Percentiles rank a stretch among this genome's conserved stretches.
These are phyloP conservation scores for Eumeta japonica DNA, from an alignment of 1,140 invertebrate species.

Conservation along the genomic window DNA sequence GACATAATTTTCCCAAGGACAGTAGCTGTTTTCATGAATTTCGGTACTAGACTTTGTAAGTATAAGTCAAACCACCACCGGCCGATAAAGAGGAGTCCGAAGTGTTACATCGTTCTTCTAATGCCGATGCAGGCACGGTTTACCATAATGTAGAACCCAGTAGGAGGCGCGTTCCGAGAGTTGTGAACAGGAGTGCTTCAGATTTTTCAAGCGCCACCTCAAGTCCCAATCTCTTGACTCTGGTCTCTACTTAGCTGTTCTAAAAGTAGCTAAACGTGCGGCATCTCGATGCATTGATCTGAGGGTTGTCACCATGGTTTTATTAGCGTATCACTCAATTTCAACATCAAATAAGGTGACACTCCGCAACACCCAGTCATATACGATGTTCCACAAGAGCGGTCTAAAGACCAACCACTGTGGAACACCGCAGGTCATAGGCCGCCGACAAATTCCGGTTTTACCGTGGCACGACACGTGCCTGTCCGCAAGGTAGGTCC, in stretches of 20 bases:
- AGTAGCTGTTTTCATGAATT: slow-evolving; percentile 5
- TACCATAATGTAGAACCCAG: slow-evolving; percentile 5
- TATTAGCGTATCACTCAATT: slow-evolving; percentile 3
- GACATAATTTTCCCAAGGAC: not conserved
- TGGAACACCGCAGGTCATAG: slow-evolving; percentile 9
- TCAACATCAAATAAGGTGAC: slow-evolving; percentile 2
- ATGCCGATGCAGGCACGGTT: slow-evolving; percentile 3
- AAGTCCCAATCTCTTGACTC: slow-evolving; percentile 7
- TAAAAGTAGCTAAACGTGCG: slow-evolving; percentile 2
- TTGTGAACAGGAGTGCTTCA: slow-evolving; percentile 9
- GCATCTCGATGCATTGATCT: slow-evolving; percentile 1
- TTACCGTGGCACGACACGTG: slow-evolving; percentile 2
- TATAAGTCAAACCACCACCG: slow-evolving; percentile 10
- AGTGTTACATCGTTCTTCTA: slow-evolving; percentile 6
- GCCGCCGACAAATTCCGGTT: slow-evolving; percentile 2
- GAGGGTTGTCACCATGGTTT: slow-evolving; percentile 7
- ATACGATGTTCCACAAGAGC: slow-evolving; percentile 12
- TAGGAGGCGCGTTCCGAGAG: not conserved
- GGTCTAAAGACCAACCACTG: slow-evolving; percentile 6
- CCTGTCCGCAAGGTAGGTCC: slow-evolving; percentile 6
- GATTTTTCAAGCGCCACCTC: slow-evolving; percentile 9
- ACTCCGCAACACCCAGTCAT: slow-evolving; percentile 8
- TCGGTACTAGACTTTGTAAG: slow-evolving; percentile 8
- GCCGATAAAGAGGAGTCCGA: slow-evolving; percentile 10
- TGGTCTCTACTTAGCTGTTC: slow-evolving; percentile 1